Conservation (phyloP, 2,113 vertebrate species). For the Lethenteron camtschaticum region DNA sequence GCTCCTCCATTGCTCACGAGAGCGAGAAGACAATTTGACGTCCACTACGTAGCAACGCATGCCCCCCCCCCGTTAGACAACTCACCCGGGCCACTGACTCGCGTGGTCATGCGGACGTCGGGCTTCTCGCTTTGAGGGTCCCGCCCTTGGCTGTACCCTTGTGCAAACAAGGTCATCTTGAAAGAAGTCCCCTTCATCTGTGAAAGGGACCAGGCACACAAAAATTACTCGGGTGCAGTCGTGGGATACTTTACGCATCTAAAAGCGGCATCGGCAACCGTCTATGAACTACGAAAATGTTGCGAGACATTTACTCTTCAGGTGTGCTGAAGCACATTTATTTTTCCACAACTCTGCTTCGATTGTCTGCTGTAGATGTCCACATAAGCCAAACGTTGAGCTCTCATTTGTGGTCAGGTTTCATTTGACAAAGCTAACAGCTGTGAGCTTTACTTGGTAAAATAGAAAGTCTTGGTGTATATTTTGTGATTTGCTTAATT, state of each 20-base stretch:
- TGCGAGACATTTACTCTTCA: neutral
- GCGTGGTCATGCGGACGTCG: conserved; percentile 52
- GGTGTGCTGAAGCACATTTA: neutral
- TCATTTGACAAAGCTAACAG: no score
- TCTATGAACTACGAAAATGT: neutral
- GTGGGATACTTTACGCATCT: neutral
- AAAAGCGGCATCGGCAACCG: neutral
- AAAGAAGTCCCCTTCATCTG: conserved; percentile 67
- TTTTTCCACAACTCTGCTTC: neutral
- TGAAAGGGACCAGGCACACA: conserved; percentile 2
- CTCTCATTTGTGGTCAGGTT: no score
- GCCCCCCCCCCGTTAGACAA: no score
- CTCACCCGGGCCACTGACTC: conserved; percentile 74
- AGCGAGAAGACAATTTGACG: no score
- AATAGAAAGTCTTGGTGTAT: no score
- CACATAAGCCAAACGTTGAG: no score
- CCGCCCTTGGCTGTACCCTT: conserved; percentile 49
- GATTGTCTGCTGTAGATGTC: no score
- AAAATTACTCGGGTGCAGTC: no score
- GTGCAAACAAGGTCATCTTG: conserved; percentile 53
- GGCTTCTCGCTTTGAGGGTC: conserved; percentile 40
- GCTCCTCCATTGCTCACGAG: no score
- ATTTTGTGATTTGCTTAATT: no score
- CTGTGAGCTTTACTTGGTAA: no score
- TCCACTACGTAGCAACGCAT: no score